phyloP scores from a whole-genome alignment of 2,113 vertebrate genomes.

The Neopipo cinnamomea region DNA sequence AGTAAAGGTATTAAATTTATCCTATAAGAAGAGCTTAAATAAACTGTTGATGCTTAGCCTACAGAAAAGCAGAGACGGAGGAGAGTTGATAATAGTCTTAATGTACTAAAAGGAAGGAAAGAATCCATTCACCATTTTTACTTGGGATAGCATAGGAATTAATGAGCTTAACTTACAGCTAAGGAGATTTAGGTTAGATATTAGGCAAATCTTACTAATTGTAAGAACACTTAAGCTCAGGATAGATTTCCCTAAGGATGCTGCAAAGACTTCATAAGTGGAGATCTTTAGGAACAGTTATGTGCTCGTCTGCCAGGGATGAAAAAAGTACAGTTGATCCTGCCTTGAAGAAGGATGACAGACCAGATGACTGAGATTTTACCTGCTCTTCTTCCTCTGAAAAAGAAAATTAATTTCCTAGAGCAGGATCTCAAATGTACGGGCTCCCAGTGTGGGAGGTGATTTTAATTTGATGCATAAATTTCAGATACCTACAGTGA shows the following conservation, averaged over 20 bases:
- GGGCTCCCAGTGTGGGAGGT: background rate
- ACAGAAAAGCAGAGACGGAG: background rate
- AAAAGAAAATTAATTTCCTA: background rate
- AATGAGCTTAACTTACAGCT: conserved; percentile 3
- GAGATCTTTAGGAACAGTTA: background rate
- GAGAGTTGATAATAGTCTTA: background rate
- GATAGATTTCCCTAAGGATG: background rate
- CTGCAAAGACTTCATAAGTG: background rate
- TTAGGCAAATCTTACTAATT: background rate
- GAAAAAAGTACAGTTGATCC: background rate
- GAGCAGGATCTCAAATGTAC: background rate
- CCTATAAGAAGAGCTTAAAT: background rate
- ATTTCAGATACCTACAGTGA: background rate
- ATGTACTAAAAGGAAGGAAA: background rate
- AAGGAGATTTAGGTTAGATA: conserved; percentile 46
- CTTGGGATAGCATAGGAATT: background rate
- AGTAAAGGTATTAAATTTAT: background rate
- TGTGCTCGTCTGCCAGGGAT: background rate
- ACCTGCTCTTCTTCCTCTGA: background rate
- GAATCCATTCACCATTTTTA: background rate
- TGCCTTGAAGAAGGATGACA: background rate
- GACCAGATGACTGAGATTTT: background rate
- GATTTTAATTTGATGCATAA: background rate
- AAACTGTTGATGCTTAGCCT: background rate
- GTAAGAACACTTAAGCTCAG: background rate